Conservation (phyloP, 2,113 vertebrate species). For the Pristiophorus japonicus region DNA sequence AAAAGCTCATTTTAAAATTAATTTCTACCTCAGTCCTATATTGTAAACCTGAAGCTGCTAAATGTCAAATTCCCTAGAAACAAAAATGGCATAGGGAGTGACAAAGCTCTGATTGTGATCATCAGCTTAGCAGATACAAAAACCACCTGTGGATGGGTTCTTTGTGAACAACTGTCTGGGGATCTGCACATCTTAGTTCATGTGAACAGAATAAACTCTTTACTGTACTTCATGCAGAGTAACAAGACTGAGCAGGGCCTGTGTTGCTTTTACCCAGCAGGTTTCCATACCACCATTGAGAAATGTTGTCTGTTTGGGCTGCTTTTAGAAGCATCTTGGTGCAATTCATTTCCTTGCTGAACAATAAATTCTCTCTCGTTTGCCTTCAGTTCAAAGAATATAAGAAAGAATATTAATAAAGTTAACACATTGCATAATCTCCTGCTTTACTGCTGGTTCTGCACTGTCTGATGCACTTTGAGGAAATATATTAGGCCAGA, state of each 20-base stretch:
- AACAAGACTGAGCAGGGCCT: slow-evolving; percentile 37
- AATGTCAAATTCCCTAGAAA: neutral
- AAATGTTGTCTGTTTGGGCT: slow-evolving; percentile 1
- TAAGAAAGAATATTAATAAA: neutral
- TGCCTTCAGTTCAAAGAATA: neutral
- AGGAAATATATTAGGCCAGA: neutral
- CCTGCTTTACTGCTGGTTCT: neutral
- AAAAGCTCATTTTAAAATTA: neutral
- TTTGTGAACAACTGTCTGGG: slow-evolving; percentile 39
- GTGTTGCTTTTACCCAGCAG: slow-evolving; percentile 33
- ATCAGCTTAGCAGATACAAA: neutral
- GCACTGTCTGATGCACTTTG: neutral
- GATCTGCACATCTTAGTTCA: slow-evolving; percentile 38
- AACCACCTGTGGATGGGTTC: slow-evolving; percentile 27
- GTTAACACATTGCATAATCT: neutral
- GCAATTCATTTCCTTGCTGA: neutral
- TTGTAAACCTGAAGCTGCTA: neutral
- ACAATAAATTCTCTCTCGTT: neutral
- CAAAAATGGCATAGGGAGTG: neutral
- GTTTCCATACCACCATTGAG: slow-evolving; percentile 33
- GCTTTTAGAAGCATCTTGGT: slow-evolving; percentile 29
- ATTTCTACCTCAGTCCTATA: neutral
- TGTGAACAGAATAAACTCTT: slow-evolving; percentile 39
- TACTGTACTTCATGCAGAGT: slow-evolving; percentile 40
- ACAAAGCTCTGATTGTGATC: neutral